phyloP scores from a whole-genome alignment of 2,888 invertebrate species.

The Cheilosia scutellata region DNA sequence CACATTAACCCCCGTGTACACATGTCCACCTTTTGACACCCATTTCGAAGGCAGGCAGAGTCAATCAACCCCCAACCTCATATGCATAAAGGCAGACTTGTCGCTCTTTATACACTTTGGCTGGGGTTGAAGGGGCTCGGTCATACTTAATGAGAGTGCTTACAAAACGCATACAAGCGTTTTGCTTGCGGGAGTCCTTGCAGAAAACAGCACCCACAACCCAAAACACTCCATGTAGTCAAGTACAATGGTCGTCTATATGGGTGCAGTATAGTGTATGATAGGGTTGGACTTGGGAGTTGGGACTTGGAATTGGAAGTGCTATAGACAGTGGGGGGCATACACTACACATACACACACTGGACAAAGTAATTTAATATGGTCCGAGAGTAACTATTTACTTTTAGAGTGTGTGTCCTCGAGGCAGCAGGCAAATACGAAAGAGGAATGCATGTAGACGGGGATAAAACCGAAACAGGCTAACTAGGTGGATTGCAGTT shows the following conservation, averaged over 20 bases:
- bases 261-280: conserved; percentile 39
- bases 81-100: conserved; percentile 18
- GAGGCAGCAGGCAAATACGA: background rate
- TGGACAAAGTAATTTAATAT: conserved; percentile 75
- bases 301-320: conserved; percentile 48
- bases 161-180: conserved; percentile 61
- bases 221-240: background rate
- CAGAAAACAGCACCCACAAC: conserved; percentile 23
- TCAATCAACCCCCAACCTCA: conserved; percentile 24
- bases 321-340: conserved; percentile 2
- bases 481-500: conserved; percentile 56
- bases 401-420: conserved; percentile 51
- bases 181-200: conserved; percentile 6
- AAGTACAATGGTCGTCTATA: background rate
- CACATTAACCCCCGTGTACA: conserved; percentile 45
- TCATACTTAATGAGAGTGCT: conserved; percentile 72
- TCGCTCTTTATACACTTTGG: background rate
- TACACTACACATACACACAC: conserved; percentile 11
- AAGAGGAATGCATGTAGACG: conserved; percentile 13
- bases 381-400: conserved; percentile 72
- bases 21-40: conserved; percentile 65
- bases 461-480: conserved; percentile 44
- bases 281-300: conserved; percentile 47
- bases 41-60: conserved; percentile 9
- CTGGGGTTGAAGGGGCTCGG: conserved; percentile 13